phyloP scores from a whole-genome alignment of 2,113 vertebrate species.

The Gymnocephalus cernua region DNA sequence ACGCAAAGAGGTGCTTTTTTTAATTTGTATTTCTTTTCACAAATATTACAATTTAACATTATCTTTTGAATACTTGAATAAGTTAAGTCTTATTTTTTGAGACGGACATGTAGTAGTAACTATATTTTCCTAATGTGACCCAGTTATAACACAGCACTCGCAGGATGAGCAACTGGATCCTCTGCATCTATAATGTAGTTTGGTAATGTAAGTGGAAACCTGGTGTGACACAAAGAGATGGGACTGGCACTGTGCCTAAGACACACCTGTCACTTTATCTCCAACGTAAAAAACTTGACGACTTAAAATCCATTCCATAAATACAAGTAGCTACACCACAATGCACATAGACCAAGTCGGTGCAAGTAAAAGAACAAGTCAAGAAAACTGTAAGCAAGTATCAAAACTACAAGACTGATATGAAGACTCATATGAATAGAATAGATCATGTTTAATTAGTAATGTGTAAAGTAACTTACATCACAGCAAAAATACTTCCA shows the following conservation, averaged over 20 bases:
- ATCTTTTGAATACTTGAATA: not conserved
- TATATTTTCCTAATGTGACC: not conserved
- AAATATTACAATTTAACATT: not conserved
- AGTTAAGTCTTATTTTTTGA: not conserved
- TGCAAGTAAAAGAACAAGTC: not conserved
- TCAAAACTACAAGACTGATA: not conserved
- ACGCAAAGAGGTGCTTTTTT: not conserved
- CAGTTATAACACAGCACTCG: conserved; percentile 17
- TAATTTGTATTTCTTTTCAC: not conserved
- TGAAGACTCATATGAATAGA: not conserved
- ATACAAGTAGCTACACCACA: not conserved
- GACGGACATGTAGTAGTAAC: not conserved
- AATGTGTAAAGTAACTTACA: conserved; percentile 14
- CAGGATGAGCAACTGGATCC: conserved; percentile 54
- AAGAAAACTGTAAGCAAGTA: not conserved
- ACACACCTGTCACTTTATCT: not conserved
- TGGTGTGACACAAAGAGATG: conserved; percentile 25
- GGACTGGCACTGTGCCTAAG: conserved; percentile 19
- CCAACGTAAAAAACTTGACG: not conserved
- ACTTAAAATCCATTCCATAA: not conserved
- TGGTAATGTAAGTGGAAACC: conserved; percentile 65
- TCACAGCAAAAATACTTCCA: not conserved
- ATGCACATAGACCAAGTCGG: not conserved
- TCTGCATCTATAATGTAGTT: conserved; percentile 79
- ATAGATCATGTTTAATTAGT: conserved; percentile 4